These are phyloP conservation scores for Adelosebastes latens DNA, from an alignment of 2,797 vertebrate genomes.

Conservation along the genomic window DNA sequence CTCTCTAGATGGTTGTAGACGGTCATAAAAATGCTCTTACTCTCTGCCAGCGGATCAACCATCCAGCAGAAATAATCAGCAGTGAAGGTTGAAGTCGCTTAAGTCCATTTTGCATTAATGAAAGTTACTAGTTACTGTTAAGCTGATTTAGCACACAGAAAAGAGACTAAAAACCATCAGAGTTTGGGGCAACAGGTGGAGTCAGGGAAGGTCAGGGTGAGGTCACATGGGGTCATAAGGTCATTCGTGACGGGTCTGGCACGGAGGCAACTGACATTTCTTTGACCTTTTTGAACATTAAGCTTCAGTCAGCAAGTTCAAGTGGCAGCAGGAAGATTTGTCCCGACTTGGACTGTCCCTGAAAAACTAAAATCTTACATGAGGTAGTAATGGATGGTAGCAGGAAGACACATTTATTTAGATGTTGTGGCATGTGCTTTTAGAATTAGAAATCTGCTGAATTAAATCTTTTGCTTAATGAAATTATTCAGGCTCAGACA, in stretches of 20 bases:
- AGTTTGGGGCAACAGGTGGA: constrained; percentile 40
- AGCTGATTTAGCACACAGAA: constrained; percentile 23
- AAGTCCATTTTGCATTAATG: not conserved
- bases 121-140: not conserved
- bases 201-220: constrained; percentile 1
- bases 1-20: not conserved
- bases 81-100: not conserved
- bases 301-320: constrained; percentile 45
- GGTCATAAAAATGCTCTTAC: not conserved
- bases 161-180: constrained; percentile 7
- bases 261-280: constrained; percentile 1
- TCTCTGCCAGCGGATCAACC: not conserved
- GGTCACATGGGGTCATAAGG: constrained; percentile 2
- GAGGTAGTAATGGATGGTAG: constrained; percentile 32
- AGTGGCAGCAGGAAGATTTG: constrained; percentile 27
- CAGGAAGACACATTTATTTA: constrained; percentile 24
- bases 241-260: not conserved
- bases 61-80: not conserved
- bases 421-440: constrained; percentile 40
- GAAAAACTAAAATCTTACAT: constrained; percentile 50
- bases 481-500: constrained; percentile 4
- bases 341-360: constrained; percentile 11
- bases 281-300: constrained; percentile 25
- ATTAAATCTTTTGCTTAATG: constrained; percentile 16
- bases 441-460: constrained; percentile 42